Evolutionary conservation across 2,797 vertebrate genomes (phyloP).

Genomic region (Amblyraja radiata): DNA sequence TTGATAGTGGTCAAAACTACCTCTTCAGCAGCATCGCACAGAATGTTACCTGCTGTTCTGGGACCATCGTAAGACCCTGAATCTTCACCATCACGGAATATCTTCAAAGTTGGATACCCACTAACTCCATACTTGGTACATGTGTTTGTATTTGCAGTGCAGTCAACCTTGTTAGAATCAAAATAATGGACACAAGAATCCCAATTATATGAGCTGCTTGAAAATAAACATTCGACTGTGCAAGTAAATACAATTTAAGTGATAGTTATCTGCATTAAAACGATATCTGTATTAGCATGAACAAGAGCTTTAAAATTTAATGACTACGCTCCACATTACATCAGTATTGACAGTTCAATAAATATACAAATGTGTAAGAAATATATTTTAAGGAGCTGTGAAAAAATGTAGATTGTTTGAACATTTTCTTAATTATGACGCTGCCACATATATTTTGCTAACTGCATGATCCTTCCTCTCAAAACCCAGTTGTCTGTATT

Average conservation of each 20-base stretch:
- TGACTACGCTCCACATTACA: neutral
- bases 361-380: neutral
- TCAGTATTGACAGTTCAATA: neutral
- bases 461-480: neutral
- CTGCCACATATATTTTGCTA: neutral
- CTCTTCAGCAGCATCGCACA: too few species aligned
- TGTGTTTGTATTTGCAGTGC: slow-evolving; percentile 76
- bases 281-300: neutral
- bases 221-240: neutral
- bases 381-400: too few species aligned
- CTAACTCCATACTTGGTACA: slow-evolving; percentile 94
- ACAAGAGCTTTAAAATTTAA: neutral
- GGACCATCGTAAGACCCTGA: slow-evolving; percentile 87
- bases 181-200: neutral
- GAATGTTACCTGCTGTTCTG: slow-evolving; percentile 75
- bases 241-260: neutral
- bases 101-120: slow-evolving; percentile 93
- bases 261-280: neutral
- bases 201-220: neutral
- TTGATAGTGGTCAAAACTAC: neutral
- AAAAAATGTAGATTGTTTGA: neutral
- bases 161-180: slow-evolving; percentile 73
- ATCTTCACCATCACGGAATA: slow-evolving; percentile 90
- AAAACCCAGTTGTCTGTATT: neutral
- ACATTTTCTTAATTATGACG: neutral